Conservation (phyloP, 2,113 vertebrate species). For the Mirza zaza region DNA sequence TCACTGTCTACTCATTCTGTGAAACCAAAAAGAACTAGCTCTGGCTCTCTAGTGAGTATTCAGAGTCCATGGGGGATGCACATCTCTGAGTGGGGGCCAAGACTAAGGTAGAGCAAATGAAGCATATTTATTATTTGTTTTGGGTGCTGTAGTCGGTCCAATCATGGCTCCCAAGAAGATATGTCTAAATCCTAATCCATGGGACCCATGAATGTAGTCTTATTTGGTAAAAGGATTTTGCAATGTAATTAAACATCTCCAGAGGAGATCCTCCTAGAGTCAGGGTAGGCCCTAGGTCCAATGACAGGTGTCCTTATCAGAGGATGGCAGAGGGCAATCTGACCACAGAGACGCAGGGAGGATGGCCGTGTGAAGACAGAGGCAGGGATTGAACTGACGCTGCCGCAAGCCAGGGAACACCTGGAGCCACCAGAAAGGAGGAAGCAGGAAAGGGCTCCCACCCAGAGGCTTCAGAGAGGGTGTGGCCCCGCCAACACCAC, state of each 20-base stretch:
- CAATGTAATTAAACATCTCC: not conserved
- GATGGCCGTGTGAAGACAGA: not conserved
- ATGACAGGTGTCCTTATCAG: not conserved
- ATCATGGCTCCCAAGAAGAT: accelerated
- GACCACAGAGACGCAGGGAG: not conserved
- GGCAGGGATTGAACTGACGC: too few species aligned
- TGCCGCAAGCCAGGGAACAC: not conserved
- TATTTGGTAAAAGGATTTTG: not conserved
- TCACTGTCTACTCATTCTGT: not conserved
- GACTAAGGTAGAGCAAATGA: not conserved
- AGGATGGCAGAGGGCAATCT: not conserved
- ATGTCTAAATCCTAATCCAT: not conserved
- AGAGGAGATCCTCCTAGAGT: not conserved
- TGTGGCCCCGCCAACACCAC: too few species aligned
- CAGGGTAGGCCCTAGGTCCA: not conserved
- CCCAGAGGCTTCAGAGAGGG: not conserved
- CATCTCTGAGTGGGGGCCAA: not conserved
- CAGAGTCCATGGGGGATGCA: not conserved
- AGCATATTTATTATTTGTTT: not conserved
- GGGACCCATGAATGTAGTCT: not conserved
- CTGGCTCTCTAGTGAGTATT: not conserved
- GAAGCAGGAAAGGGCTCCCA: not conserved
- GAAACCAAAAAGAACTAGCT: not conserved
- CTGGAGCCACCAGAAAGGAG: not conserved
- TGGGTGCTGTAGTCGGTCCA: not conserved